A percentile compares a stretch with the other conserved stretches of the same genome.
phyloP scores from a whole-genome alignment of 2,113 vertebrate species.

The Zingel zingel region DNA sequence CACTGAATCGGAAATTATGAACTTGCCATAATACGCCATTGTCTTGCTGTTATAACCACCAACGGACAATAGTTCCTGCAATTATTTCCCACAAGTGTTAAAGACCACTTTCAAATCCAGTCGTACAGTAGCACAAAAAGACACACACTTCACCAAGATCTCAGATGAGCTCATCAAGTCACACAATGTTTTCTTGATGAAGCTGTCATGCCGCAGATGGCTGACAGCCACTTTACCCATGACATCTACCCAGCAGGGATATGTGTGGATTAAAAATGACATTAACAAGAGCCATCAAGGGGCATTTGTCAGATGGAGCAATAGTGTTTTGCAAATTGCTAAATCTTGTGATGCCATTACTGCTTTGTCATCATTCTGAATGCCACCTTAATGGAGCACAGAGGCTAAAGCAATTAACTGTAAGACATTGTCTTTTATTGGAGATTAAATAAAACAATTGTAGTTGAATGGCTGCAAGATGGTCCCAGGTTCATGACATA shows the following conservation, averaged over 20 bases:
- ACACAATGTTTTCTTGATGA: constrained; percentile 53
- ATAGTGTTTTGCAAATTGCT: constrained; percentile 36
- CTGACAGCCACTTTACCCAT: constrained; percentile 46
- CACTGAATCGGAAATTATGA: no score
- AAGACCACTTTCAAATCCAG: background rate
- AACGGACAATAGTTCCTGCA: background rate
- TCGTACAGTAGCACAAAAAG: background rate
- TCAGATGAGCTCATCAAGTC: constrained; percentile 43
- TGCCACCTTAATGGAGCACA: background rate
- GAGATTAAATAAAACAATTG: constrained; percentile 37
- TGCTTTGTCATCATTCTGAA: constrained; percentile 46
- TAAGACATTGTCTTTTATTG: constrained; percentile 14
- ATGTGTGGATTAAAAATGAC: constrained; percentile 50
- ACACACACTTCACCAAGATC: constrained; percentile 14
- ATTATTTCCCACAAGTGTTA: background rate
- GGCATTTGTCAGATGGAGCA: constrained; percentile 48
- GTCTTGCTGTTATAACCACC: background rate
- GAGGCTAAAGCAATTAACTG: constrained; percentile 34
- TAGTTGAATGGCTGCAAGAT: constrained; percentile 12
- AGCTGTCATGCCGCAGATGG: constrained; percentile 60
- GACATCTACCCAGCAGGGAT: constrained; percentile 49
- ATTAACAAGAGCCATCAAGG: constrained; percentile 52
- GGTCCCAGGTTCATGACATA: constrained; percentile 3
- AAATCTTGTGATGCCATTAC: constrained; percentile 28
- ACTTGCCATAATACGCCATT: no score